Base-by-base conservation (phyloP, 2,113 vertebrate genomes). In the Scalopus aquaticus region DNA sequence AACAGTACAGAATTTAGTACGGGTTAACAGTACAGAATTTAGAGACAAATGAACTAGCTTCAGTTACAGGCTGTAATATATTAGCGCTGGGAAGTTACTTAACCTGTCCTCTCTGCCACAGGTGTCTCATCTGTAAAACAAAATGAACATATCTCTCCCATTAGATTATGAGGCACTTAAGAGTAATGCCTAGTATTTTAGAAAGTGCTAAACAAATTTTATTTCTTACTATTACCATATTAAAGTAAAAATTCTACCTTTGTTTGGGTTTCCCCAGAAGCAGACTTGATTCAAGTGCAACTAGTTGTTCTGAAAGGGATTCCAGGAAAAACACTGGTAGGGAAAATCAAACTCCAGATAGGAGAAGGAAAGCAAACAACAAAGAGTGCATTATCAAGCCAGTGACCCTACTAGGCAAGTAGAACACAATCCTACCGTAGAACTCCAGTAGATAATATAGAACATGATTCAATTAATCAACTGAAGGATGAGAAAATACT, bases 11-110 rank as follows among this genome's bases (percentile, higher is more conserved):
- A 95, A 93, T 46, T 88, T 35, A 62, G 22, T n/a, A n/a, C 39
- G 85, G 32, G 56, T 81, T 35, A 62, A 46, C 26, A 70, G 9
- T 35, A 89, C 24, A 84, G 20, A 95, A 93, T 46, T 88, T 35
- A 62, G 22, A 88, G 4, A 86, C 49, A 92, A 64, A 81, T 22
- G 19, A 22, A 44, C 20, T 19, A 60, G 42, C 32, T 77, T 90
- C 46, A 93, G 46, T 70, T 51, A 46, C 2, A 88, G 39, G 39
- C 65, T 62, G 78, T 51, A 49, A 74, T 62, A 67, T 74, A 91
- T 64, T n/a, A 88, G n/a, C n/a, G n/a, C n/a, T n/a, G 64, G 24
- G 84, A 82, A 93, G 26, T 58, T 73, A 92, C n/a, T 77, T 62
- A 93, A 76, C 7, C n/a, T 83, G 15, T 51, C 16, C 56, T 88